Percentiles rank a stretch among this genome's conserved stretches.
phyloP scores from a whole-genome alignment of 2,888 invertebrate genomes.

The Drosophila mettleri region DNA sequence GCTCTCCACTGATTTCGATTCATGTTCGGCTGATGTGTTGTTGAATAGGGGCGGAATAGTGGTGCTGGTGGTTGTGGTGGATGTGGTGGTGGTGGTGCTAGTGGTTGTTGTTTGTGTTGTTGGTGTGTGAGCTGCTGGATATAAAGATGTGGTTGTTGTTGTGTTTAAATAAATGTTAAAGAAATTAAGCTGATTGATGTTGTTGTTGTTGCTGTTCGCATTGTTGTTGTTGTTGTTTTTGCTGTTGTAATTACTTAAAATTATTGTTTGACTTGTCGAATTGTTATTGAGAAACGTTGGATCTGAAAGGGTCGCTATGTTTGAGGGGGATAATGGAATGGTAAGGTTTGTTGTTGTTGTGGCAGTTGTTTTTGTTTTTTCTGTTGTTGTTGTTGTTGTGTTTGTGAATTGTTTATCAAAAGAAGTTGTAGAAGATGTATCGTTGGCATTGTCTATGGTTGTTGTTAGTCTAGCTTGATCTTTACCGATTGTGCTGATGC shows the following conservation, averaged over 20 bases:
- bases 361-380: conserved; percentile 12
- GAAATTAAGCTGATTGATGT: conserved; percentile 28
- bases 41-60: conserved; percentile 21
- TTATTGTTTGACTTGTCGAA: conserved; percentile 9
- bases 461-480: conserved; percentile 73
- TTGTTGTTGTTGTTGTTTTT: conserved; percentile 14
- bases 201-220: conserved; percentile 24
- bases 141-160: conserved; percentile 67
- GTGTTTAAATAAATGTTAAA: conserved; percentile 52
- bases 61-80: conserved; percentile 23
- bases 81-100: conserved; percentile 21
- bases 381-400: conserved; percentile 21
- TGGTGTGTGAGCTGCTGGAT: conserved; percentile 75
- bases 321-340: conserved; percentile 15
- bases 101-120: conserved; percentile 23
- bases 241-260: conserved; percentile 24
- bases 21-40: conserved; percentile 13
- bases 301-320: conserved; percentile 29
- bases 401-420: conserved; percentile 24
- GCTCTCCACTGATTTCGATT: background rate
- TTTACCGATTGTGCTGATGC: conserved; percentile 84
- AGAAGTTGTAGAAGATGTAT: conserved; percentile 24
- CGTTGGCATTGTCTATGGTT: conserved; percentile 57
- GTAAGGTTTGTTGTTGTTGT: conserved; percentile 8
- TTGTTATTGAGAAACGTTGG: conserved; percentile 5